phyloP scores from a whole-genome alignment of 1,140 invertebrate species.

The Palaemon carinicauda region DNA sequence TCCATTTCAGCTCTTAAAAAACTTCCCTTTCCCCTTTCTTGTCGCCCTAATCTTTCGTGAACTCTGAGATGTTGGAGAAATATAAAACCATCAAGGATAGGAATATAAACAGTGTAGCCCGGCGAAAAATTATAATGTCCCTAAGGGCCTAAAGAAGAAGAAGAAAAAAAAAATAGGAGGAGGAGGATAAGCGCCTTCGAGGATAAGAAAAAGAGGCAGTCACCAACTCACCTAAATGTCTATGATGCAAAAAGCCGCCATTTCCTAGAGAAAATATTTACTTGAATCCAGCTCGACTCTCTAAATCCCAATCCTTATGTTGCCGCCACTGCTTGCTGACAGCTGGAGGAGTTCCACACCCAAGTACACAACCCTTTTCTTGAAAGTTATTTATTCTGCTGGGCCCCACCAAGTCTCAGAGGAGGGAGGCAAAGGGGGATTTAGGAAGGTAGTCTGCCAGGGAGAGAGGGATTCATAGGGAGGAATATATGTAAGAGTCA shows the following conservation, averaged over 20 bases:
- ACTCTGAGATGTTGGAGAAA: not conserved
- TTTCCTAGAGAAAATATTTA: conserved; percentile 41
- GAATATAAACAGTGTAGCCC: no score
- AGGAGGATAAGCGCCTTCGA: not conserved
- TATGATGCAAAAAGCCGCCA: not conserved
- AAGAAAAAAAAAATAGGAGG: not conserved
- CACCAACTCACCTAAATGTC: not conserved
- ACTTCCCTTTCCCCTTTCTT: not conserved
- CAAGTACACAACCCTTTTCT: not conserved
- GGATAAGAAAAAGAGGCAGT: not conserved
- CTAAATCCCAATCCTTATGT: conserved; percentile 42
- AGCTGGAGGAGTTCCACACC: not conserved
- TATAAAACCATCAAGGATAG: no score
- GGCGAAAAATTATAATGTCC: no score
- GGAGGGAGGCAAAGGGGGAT: not conserved
- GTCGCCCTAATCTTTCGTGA: not conserved
- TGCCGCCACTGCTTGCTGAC: not conserved
- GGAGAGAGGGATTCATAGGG: no score
- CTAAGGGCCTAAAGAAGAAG: no score
- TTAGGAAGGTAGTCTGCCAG: no score
- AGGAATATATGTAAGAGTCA: no score
- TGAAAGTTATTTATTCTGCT: not conserved
- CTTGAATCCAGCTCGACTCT: not conserved
- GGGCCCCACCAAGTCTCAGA: not conserved
- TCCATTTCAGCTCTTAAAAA: not conserved